Conservation (phyloP, 2,888 invertebrate species). For the Agonopterix subpropinquella region DNA sequence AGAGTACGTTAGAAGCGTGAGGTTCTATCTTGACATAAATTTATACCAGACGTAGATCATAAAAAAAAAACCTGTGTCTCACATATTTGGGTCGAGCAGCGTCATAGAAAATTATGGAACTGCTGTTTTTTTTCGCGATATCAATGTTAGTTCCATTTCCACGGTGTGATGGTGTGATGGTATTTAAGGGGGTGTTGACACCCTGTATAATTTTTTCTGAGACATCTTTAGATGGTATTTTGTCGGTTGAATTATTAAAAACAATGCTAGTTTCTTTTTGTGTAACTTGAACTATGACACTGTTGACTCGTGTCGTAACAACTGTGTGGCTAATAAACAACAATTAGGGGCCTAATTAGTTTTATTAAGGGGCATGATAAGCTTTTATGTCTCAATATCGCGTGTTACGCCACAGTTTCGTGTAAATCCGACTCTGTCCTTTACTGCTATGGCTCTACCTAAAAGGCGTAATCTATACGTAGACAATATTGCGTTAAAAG, state of each 20-base stretch:
- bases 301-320: constrained; percentile 27
- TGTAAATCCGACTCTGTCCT: constrained; percentile 35
- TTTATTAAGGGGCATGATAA: constrained; percentile 52
- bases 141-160: too few relatives aligned
- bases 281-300: constrained; percentile 28
- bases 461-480: constrained; percentile 1
- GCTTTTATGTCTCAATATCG: constrained; percentile 55
- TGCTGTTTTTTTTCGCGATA: too few relatives aligned
- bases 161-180: too few relatives aligned
- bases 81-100: too few relatives aligned
- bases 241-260: neutral
- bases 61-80: too few relatives aligned
- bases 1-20: too few relatives aligned
- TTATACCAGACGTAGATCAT: too few relatives aligned
- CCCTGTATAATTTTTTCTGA: too few relatives aligned
- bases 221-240: too few relatives aligned
- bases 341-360: constrained; percentile 59
- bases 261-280: constrained; percentile 7
- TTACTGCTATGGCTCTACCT: constrained; percentile 4
- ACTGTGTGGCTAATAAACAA: constrained; percentile 44
- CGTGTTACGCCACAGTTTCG: constrained; percentile 49
- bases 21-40: too few relatives aligned
- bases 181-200: too few relatives aligned
- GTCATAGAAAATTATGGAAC: too few relatives aligned
- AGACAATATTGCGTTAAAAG: neutral